These are phyloP conservation scores for Acrobasis suavella DNA, from an alignment of 2,888 invertebrate genomes.

Conservation along the genomic window DNA sequence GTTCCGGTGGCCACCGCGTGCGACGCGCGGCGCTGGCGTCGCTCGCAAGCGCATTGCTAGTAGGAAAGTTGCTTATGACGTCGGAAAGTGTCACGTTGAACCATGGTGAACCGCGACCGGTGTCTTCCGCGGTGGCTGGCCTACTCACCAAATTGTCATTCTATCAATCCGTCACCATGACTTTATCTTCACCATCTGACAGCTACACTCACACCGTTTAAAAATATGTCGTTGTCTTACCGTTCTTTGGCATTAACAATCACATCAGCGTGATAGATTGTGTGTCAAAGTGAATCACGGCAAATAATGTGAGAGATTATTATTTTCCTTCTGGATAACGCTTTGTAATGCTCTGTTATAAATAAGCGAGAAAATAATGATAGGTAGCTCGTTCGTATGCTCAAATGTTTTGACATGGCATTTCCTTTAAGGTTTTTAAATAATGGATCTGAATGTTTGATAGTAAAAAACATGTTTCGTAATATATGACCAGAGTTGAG, in stretches of 20 bases:
- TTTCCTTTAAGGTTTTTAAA: not conserved
- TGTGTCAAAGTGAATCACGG: conserved; percentile 46
- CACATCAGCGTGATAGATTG: conserved; percentile 49
- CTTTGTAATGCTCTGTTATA: not conserved
- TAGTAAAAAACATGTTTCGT: not conserved
- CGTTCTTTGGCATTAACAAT: conserved; percentile 55
- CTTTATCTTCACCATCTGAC: conserved; percentile 70
- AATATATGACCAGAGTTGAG: conserved; percentile 1
- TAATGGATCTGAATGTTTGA: not conserved
- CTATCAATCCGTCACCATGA: conserved; percentile 77
- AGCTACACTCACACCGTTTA: conserved; percentile 51
- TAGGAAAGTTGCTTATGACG: conserved; percentile 82
- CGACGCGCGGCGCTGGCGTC: conserved; percentile 53
- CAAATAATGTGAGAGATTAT: conserved; percentile 32
- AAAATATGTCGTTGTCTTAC: conserved; percentile 51
- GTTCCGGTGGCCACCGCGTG: conserved; percentile 55
- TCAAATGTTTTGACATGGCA: not conserved
- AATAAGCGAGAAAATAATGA: not conserved
- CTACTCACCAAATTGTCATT: conserved; percentile 80
- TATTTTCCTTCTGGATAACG: conserved; percentile 25
- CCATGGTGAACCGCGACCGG: conserved; percentile 76
- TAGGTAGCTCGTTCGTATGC: not conserved
- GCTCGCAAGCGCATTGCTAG: conserved; percentile 72
- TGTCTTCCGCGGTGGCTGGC: conserved; percentile 74
- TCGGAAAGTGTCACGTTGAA: conserved; percentile 82